Conservation (phyloP, 2,888 invertebrate species). For the Epiblema foenella region DNA sequence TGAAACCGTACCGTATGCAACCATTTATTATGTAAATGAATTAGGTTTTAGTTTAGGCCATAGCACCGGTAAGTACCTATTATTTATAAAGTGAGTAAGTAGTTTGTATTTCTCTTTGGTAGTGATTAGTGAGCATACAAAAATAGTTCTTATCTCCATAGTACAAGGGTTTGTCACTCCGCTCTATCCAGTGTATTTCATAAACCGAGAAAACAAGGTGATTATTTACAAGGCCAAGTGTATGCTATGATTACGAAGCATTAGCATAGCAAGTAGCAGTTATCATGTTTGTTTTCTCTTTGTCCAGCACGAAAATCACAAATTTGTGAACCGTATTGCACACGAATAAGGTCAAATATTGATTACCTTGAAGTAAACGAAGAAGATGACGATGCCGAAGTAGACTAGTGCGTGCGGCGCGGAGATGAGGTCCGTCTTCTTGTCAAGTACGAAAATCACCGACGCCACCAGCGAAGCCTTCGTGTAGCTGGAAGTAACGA, state of each 20-base stretch:
- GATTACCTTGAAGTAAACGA: slow-evolving; percentile 95
- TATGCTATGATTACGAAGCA: neutral
- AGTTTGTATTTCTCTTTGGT: neutral
- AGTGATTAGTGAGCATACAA: neutral
- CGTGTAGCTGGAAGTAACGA: slow-evolving; percentile 90
- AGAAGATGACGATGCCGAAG: slow-evolving; percentile 98
- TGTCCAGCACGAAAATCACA: neutral
- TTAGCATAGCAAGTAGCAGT: neutral
- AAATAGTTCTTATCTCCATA: neutral
- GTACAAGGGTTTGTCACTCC: neutral
- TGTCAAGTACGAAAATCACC: slow-evolving; percentile 97
- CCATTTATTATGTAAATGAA: too few relatives aligned
- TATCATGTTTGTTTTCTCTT: neutral
- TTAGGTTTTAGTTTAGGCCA: too few relatives aligned
- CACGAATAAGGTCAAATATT: neutral
- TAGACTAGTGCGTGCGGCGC: slow-evolving; percentile 99
- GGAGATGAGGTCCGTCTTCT: slow-evolving; percentile 97
- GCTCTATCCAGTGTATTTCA: neutral
- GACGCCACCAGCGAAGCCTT: slow-evolving; percentile 98
- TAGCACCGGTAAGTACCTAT: too few relatives aligned
- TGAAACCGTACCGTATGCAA: too few relatives aligned
- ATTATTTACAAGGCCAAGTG: neutral
- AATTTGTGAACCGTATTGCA: neutral
- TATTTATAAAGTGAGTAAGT: too few relatives aligned
- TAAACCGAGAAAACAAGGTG: neutral